Base-by-base conservation (phyloP, 1,140 invertebrate genomes). In the Eupeodes corollae region DNA sequence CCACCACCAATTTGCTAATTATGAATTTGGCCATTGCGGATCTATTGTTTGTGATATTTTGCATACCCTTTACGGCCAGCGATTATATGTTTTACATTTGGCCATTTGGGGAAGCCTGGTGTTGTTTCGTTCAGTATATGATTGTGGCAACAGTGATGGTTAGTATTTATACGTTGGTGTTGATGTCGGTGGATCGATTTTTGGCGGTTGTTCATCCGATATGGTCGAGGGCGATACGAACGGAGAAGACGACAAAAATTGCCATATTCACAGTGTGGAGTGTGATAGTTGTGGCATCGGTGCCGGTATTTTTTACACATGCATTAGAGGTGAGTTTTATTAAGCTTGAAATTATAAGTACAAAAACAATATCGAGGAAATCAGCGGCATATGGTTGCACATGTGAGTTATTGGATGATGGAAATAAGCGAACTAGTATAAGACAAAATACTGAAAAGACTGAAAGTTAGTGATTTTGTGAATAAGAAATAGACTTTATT, bases 141-240 rank as follows among this genome's bases (percentile, higher is more conserved):
- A 88, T 91, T 48, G 84, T 90, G 45, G 89, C 95, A 2, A 93
- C 88, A 11, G 91, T 91, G 1, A 93, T 91, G 57, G 89, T 88
- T 6, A 91, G 88, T 52, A 91, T 96, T 11, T 96, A 94, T 65
- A 96, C 91, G 0, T 70, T 98, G n/a, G 91, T 97, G 0, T 75
- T 97, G 31, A 96, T 98, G 91, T 93, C 90, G 8, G 67, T 96
- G 10, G 94, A 97, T 67, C 79, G 93, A 46, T 97, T 91, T 67
- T 74, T 97, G 56, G 93, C 93, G 3, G 91, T 98, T 2, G 91
- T 95, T 0, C 88, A 94, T 70, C 91, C 93, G 1, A 88, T 97
- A 48, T 73, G 82, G 2, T 91, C 88, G n/a, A 53, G 64, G 1
- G 82, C 84, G 2, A 79, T 82, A 52, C 77, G 93, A 32, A 97